Base-by-base conservation (phyloP, 1,140 invertebrate species). In the Apis florea region DNA sequence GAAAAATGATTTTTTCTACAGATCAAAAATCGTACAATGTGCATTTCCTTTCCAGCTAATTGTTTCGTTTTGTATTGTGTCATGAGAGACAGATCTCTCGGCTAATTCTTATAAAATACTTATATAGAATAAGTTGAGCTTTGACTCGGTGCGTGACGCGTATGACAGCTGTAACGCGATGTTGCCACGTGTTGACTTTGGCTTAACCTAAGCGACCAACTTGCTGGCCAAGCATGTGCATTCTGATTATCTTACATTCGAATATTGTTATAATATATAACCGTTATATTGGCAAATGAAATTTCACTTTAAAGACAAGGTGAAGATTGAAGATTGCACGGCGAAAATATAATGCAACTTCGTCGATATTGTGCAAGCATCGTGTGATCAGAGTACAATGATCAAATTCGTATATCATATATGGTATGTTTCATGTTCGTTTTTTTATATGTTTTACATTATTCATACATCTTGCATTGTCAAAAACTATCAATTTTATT, bases 61-160 rank as follows among this genome's bases (percentile, higher is more conserved):
- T 49, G 13, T 56, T 71, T 26, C 40, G 64, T 49, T 76, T 54
- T 24, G 47, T 63, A 31, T 63, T n/a, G 47, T 17, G 11, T 17
- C 17, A 13, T 9, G 11, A 54, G 47, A 53, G 61, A 47, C 51
- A 63, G 76, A 56, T n/a, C 24, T 40, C 53, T 26, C 40, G 49
- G 26, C 26, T 11, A 69, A 40, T n/a, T 47, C 71, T 68, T 68
- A 67, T 53, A 75, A 82, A 59, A 84, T 26, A 82, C 67, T 76
- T 70, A 81, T 64, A 67, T 49, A 40, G 58, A 68, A 82, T 53
- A 77, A 81, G 63, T 83, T 66, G 73, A 79, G 84, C 79, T 85
- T 85, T 82, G 85, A 79, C 84, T 87, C 86, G 82, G 89, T 61
- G 83, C 79, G 64, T 83, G 73, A 86, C 74, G 81, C 64, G 79